Base-by-base conservation (phyloP, 2,113 vertebrate species). In the Herpetotheres cachinnans region DNA sequence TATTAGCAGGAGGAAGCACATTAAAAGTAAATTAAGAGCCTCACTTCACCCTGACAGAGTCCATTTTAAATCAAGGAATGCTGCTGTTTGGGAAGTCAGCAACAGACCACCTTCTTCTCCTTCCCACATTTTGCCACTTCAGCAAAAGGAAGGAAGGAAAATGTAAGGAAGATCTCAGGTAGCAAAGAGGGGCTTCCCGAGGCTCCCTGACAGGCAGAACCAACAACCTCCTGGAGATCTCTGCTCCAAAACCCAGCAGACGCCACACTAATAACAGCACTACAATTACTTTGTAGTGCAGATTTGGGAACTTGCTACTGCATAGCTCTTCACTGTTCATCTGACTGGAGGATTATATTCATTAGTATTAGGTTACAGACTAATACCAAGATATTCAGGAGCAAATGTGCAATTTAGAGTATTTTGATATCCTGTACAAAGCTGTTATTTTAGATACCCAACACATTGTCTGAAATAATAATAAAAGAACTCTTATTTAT, bases 31-130 rank as follows among this genome's bases (percentile, higher is more conserved):
- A 91, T 93, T 63, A 95, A 67, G 72, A 89, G 40, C 82, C 86
- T 84, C 86, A 44, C 44, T 69, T 89, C 83, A 71, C 52, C 38
- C 65, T 84, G 50, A 55, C 46, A 97, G 62, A 90, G 44, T 55
- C 74, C 82, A 92, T 88, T 95, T 93, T 77, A 89, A 88, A 93
- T 30, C 73, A 91, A 87, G 81, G 71, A 93, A 89, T 44, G 73
- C 52, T 94, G 87, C 40, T 81, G 54, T 54, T 90, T 2, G 11
- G 49, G 49, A 83, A 90, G 85, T 38, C 71, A 38, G 71, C 34
- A 85, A 63, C 0, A 0, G 26, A 71, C 56, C 93, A 69, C n/a
- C 69, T 92, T 82, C 66, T 82, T 40, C 32, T 82, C 70, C 66
- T 55, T 25, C 46, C 56, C 73, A 20, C 11, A 7, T 38, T 9